Base-by-base conservation (phyloP, 2,113 vertebrate genomes). In the Tinamus guttatus region DNA sequence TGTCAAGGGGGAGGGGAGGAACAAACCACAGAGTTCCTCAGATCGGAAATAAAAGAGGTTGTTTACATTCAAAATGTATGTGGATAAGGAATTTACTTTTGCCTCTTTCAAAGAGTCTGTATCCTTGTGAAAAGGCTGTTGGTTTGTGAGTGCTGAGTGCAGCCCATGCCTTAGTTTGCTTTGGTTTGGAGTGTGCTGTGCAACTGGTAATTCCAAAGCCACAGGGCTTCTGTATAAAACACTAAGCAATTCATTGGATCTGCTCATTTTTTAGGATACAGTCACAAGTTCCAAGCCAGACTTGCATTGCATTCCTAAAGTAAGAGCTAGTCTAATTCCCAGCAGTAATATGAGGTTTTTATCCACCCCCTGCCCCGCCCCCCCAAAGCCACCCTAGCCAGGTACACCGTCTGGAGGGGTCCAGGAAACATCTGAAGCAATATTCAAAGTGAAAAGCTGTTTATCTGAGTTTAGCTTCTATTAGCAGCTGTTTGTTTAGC, bases 11-110 rank as follows among this genome's bases (percentile, higher is more conserved):
- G 13, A 19, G 54, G 34, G 38, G 52, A 25, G 19, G 43, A 30
- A 60, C 0, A 1, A 82, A 30, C 36, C 13, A 34, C 24, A 17
- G 16, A 30, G 34, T n/a, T 36, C 16, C 25, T 4, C 0, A 1
- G 38, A 38, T 13, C 19, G 52, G 69, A 65, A 27, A 41, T 34
- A 7, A 24, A 49, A 11, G 19, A 24, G 28, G 38, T 75, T 0
- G 1, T 54, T 90, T 54, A 25, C 22, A 7, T 47, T 47, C 52
- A 59, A 36, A 85, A 30, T 65, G 25, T 0, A 0, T 21, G 10
- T 0, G 1, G 27, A 59, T 62, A 59, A 51, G 43, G n/a, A 69
- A 51, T 20, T 78, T 73, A 9, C 45, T 65, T 90, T 60, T 2
- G 2, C 45, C 9, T 30, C 4, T 80, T 40, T 45, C 18, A 36